Percentiles rank a stretch among this genome's conserved stretches.
phyloP scores from a whole-genome alignment of 2,113 vertebrate genomes.

The Synchiropus splendidus region DNA sequence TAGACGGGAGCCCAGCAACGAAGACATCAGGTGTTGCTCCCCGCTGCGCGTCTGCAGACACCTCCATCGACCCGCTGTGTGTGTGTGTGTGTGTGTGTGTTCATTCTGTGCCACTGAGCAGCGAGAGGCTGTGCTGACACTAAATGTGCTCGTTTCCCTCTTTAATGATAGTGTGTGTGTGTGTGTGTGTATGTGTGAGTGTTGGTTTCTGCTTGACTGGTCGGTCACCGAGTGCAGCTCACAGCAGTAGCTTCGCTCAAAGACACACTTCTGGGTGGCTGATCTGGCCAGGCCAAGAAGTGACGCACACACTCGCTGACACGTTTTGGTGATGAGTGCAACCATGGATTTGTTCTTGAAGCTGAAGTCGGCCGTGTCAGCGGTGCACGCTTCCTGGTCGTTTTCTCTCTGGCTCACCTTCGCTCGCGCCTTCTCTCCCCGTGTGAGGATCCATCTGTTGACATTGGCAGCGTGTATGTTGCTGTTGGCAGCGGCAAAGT shows the following conservation, averaged over 20 bases:
- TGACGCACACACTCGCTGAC: neutral
- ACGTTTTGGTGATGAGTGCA: too few relatives aligned
- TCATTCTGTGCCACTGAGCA: conserved; percentile 28
- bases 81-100: conserved; percentile 20
- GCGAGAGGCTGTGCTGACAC: too few relatives aligned
- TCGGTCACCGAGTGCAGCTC: conserved; percentile 35
- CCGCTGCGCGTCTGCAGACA: conserved; percentile 49
- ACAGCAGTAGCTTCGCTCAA: conserved; percentile 46
- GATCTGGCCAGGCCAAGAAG: conserved; percentile 36
- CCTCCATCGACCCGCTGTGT: conserved; percentile 28
- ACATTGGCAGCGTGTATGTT: conserved; percentile 25
- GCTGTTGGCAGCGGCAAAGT: conserved; percentile 32
- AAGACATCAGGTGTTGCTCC: conserved; percentile 67
- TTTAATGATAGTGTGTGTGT: conserved; percentile 30
- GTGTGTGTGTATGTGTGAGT: conserved; percentile 10
- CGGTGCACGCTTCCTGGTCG: too few relatives aligned
- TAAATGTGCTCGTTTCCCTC: conserved; percentile 17
- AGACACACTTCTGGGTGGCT: conserved; percentile 19
- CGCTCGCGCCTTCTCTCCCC: conserved; percentile 4
- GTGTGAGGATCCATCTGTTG: conserved; percentile 29
- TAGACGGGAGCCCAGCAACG: conserved; percentile 56
- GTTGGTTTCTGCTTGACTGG: conserved; percentile 42
- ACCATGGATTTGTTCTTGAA: too few relatives aligned
- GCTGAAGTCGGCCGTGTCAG: too few relatives aligned
- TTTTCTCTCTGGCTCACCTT: conserved; percentile 14